Conservation (phyloP, 2,888 invertebrate genomes). For the Cerceris ruficornis region DNA sequence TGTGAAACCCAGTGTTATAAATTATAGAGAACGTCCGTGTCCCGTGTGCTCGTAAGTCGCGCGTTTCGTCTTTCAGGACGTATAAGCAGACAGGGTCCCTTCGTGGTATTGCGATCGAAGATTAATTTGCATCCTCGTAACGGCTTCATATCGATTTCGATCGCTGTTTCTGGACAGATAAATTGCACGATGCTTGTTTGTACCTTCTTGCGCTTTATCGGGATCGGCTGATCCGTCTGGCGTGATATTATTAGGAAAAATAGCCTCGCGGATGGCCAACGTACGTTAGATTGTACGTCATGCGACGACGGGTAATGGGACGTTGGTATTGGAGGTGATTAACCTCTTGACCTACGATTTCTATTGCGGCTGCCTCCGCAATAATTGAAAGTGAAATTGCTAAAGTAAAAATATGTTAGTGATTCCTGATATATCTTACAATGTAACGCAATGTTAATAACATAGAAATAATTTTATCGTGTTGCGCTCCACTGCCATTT, state of each 20-base stretch:
- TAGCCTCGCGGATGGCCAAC: not conserved
- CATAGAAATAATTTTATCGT: too few relatives aligned
- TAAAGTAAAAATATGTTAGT: too few relatives aligned
- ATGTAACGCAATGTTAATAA: too few relatives aligned
- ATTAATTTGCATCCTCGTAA: constrained; percentile 46
- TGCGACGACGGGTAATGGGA: not conserved
- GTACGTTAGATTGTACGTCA: not conserved
- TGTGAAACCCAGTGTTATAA: constrained; percentile 74
- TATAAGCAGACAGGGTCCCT: constrained; percentile 31
- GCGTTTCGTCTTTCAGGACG: constrained; percentile 56
- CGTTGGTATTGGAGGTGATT: not conserved
- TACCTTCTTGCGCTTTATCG: not conserved
- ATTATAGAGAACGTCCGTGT: constrained; percentile 65
- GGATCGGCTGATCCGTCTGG: constrained; percentile 17
- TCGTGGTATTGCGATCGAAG: constrained; percentile 31
- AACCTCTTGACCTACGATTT: too few relatives aligned
- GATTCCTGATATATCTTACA: too few relatives aligned
- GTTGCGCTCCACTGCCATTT: too few relatives aligned
- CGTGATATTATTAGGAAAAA: constrained; percentile 27
- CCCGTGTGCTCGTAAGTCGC: constrained; percentile 52
- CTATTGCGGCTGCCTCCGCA: too few relatives aligned
- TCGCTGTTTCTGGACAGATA: constrained; percentile 12
- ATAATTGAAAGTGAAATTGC: too few relatives aligned
- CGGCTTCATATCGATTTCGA: constrained; percentile 36
- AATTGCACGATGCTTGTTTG: constrained; percentile 9